phyloP scores from a whole-genome alignment of 2,797 vertebrate genomes.

The Taenioides sp. region DNA sequence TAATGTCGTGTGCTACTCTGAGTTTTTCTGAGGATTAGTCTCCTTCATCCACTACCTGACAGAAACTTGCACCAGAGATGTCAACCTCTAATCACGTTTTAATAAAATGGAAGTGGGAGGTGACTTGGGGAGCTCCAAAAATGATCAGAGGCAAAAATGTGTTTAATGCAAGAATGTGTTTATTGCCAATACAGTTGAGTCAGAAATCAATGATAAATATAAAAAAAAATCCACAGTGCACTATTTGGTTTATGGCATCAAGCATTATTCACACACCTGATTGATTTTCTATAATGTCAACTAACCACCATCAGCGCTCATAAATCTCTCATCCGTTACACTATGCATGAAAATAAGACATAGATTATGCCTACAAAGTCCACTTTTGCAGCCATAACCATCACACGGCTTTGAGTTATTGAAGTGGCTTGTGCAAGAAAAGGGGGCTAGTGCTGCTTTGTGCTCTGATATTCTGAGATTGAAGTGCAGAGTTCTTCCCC shows the following conservation, averaged over 20 bases:
- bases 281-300: constrained; percentile 50
- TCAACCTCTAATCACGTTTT: constrained; percentile 47
- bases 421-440: constrained; percentile 48
- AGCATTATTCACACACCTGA: constrained; percentile 44
- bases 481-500: constrained; percentile 46
- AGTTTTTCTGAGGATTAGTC: constrained; percentile 23
- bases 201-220: constrained; percentile 50
- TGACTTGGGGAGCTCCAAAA: constrained; percentile 12
- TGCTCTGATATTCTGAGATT: constrained; percentile 60
- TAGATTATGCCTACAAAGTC: constrained; percentile 52
- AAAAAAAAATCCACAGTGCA: constrained; percentile 31
- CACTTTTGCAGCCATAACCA: constrained; percentile 48
- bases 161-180: constrained; percentile 32
- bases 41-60: constrained; percentile 25
- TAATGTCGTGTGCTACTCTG: constrained; percentile 43
- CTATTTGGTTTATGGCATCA: constrained; percentile 33
- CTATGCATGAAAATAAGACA: constrained; percentile 47
- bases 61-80: constrained; percentile 34
- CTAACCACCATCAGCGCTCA: constrained; percentile 25
- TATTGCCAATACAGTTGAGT: constrained; percentile 17
- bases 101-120: constrained; percentile 50
- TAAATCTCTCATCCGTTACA: constrained; percentile 55
- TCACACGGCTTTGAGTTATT: constrained; percentile 55
- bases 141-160: constrained; percentile 26
- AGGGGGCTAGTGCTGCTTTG: constrained; percentile 43